A percentile compares a stretch with the other conserved stretches of the same genome.
Evolutionary conservation across 1,140 invertebrate species (phyloP).

Genomic region (Forficula auricularia): DNA sequence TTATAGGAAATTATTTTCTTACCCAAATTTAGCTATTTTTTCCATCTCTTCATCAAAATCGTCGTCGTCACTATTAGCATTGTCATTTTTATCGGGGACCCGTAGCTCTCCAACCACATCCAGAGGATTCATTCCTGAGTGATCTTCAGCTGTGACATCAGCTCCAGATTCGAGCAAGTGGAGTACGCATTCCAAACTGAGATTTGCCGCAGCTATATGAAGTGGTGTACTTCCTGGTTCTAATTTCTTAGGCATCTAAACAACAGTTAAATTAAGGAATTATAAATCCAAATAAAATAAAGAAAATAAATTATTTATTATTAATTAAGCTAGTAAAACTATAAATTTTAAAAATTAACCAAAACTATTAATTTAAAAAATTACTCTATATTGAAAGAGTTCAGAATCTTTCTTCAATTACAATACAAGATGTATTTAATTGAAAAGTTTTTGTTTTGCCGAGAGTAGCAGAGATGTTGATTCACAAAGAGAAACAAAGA

Average conservation of each 20-base stretch:
- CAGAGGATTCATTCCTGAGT: constrained; percentile 26
- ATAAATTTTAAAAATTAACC: too few relatives aligned
- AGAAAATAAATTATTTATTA: too few relatives aligned
- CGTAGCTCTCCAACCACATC: constrained; percentile 25
- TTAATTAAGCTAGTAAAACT: background rate
- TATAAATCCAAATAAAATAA: background rate
- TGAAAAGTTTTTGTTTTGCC: too few relatives aligned
- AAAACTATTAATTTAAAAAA: too few relatives aligned
- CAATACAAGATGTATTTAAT: too few relatives aligned
- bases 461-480: too few relatives aligned
- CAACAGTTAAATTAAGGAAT: constrained; percentile 1
- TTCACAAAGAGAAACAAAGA: too few relatives aligned
- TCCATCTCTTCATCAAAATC: background rate
- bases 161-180: constrained; percentile 28
- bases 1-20: background rate
- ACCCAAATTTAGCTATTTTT: background rate
- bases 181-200: constrained; percentile 24
- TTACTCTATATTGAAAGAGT: too few relatives aligned
- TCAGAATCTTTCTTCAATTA: too few relatives aligned
- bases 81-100: constrained; percentile 12
- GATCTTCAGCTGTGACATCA: constrained; percentile 24
- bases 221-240: constrained; percentile 22
- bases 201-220: constrained; percentile 28
- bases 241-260: background rate
- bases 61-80: constrained; percentile 16